phyloP scores from a whole-genome alignment of 2,888 invertebrate species.

The Calephelis perditalis region DNA sequence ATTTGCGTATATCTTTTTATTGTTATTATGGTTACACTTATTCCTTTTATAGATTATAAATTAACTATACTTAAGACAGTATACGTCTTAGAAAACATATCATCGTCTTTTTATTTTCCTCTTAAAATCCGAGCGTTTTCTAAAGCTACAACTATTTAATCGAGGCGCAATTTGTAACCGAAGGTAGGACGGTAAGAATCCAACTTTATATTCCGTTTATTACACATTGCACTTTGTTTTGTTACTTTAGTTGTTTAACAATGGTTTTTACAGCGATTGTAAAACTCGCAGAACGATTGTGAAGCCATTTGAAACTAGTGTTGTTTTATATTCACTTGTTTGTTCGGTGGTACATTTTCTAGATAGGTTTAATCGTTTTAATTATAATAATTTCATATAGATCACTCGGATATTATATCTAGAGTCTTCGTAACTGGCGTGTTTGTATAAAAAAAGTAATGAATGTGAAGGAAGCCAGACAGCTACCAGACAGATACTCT shows the following conservation, averaged over 20 bases:
- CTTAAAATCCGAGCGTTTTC: too few species aligned
- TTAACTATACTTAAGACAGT: too few species aligned
- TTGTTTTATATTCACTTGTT: conserved; percentile 11
- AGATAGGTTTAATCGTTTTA: background rate
- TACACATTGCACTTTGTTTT: conserved; percentile 52
- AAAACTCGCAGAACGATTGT: conserved; percentile 46
- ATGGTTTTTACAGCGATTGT: conserved; percentile 55
- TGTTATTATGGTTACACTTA: too few species aligned
- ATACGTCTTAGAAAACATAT: too few species aligned
- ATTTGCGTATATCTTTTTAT: too few species aligned
- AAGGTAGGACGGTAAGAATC: background rate
- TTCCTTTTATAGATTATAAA: too few species aligned
- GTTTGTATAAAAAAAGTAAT: too few species aligned
- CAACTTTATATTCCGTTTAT: conserved; percentile 52
- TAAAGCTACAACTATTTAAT: conserved; percentile 23
- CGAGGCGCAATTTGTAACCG: conserved; percentile 26
- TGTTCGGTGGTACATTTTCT: conserved; percentile 6
- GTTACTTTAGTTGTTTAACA: conserved; percentile 50
- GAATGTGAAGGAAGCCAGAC: too few species aligned
- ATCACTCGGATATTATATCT: too few species aligned
- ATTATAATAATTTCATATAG: background rate
- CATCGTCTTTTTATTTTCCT: too few species aligned
- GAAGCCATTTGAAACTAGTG: conserved; percentile 27
- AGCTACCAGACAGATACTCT: too few species aligned
- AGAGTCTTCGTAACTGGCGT: too few species aligned